These are phyloP conservation scores for Leuciscus idus DNA, from an alignment of 2,113 vertebrate genomes.

Conservation along the genomic window DNA sequence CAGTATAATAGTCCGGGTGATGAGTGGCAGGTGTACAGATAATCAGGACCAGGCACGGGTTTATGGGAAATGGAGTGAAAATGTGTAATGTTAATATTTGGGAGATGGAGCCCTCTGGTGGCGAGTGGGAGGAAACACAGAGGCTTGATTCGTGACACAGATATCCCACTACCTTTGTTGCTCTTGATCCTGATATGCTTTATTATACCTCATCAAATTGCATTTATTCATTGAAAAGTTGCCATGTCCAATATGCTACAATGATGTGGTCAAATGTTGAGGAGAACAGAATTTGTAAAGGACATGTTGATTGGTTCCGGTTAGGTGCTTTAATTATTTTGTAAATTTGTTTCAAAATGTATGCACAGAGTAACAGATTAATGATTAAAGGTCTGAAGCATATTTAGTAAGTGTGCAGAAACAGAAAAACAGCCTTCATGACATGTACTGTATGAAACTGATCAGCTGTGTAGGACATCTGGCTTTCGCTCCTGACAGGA, in stretches of 20 bases:
- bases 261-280: background rate
- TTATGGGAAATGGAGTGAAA: no score
- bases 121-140: no score
- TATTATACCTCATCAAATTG: background rate
- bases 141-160: background rate
- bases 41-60: no score
- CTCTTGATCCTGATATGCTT: background rate
- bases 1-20: no score
- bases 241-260: background rate
- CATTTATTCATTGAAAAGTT: background rate
- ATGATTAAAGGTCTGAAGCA: background rate
- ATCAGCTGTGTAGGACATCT: background rate
- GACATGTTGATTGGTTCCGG: background rate
- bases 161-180: background rate
- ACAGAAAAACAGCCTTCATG: background rate
- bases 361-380: background rate
- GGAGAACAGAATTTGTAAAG: background rate
- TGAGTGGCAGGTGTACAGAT: no score
- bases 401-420: background rate
- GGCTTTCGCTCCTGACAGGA: background rate
- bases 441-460: background rate
- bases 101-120: no score
- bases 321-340: background rate
- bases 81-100: no score
- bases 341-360: no score